Base-by-base conservation (phyloP, 2,797 vertebrate species). In the Muscicapa striata region DNA sequence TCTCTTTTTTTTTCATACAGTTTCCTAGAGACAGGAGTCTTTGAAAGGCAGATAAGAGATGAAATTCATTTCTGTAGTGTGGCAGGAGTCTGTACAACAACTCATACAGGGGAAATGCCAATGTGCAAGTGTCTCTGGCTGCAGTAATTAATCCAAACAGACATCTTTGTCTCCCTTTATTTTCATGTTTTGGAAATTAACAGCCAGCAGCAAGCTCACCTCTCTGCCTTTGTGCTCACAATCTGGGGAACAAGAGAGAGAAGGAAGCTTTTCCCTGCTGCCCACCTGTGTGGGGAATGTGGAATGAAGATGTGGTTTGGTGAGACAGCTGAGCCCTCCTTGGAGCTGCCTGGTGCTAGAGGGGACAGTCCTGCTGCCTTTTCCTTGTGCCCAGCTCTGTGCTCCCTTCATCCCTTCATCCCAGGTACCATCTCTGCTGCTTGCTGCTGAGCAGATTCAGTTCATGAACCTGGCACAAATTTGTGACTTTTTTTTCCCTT, bases 1-100 rank as follows among this genome's bases (percentile, higher is more conserved):
- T 70, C 46, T 13, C 38, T 79, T 77, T 94, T 93, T 57, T 92
- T 83, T 94, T 83, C 24, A 18, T 48, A 59, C 15, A 66, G 93
- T 93, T 90, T 93, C 81, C 81, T 91, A 73, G 89, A 87, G 84
- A 90, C 80, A 54, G 45, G 61, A 94, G 63, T 58, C 63, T 95
- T 86, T 95, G 58, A 84, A 88, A 91, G 79, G 67, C 61, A 77
- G 67, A 1, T 67, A 58, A 83, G 79, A 66, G 64, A 58, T 89
- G 38, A 30, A 41, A 84, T 78, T 92, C 15, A 20, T 73, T 85
- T 73, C 62, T 93, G 62, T 69, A 92, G 55, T 5, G 23, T 78
- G 73, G n/a, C 82, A 61, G 30, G 43, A 86, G 51, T 26, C 76
- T 52, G 36, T 48, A 24, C 48, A 84, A 13, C 36, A 41, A 38